Evolutionary conservation across 2,888 invertebrate species (phyloP), one percentile per base, ranked within the genome.

Genomic region (Tiphia femorata): DNA sequence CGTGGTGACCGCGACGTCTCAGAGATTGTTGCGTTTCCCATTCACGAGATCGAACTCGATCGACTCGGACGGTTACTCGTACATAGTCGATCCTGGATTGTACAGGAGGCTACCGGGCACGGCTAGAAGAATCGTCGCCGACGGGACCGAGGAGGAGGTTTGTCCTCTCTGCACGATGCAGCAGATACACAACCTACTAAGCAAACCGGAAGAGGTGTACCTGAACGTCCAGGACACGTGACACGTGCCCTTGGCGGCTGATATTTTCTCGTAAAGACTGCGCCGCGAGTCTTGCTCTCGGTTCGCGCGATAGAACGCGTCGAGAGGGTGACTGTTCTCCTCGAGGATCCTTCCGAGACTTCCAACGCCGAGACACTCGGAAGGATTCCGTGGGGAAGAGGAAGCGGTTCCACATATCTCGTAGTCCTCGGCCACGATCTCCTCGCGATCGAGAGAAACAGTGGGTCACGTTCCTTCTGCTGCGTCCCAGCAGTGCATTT

Each of bases 151-250:
- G 53, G 80, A 81, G 55, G 77, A 79, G 58, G 70, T 81, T 33
- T 81, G 81, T 65, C 81, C 81, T 7, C 68, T 81, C 3, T 80
- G 81, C 62, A 76, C 80, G 4, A 80, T 81, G 65, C 80, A 80
- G 53, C 79, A 78, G 68, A 81, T 81, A 57, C 80, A 80, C 63
- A 66, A 72, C 42, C 75, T 81, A 37, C 75, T 81, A 49, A 69
- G 72, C 35, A 74, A 71, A 46, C 80, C 79, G 37, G 78, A 78
- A 56, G 76, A 81, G 44, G 64, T 73, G 12, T 77, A 78, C 51
- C 48, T 66, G 48, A 70, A 63, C 35, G 64, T 70, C 27, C 68
- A 60, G 40, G 61, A 71, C 58, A 77, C 69, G 69, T 69, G 69
- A 69, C 69, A 69, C 64, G 46, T 27, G 48, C 43, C 57, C 12